phyloP scores from a whole-genome alignment of 1,140 invertebrate genomes.

The Telenomus remus region DNA sequence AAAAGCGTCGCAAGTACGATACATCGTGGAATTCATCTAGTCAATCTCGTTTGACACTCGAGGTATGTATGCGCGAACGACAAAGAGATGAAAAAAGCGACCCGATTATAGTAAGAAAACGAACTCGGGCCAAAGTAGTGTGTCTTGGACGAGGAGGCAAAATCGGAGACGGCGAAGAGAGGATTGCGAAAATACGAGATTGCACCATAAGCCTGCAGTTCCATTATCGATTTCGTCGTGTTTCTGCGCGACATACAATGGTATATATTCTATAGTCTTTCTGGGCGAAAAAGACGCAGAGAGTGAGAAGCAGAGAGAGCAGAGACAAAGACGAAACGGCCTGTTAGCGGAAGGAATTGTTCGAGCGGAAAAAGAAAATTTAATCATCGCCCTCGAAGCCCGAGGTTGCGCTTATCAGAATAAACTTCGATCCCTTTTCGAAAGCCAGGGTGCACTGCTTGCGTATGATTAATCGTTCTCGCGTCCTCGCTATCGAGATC shows the following conservation, averaged over 20 bases:
- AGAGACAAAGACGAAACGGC: slow-evolving; percentile 10
- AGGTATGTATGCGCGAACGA: slow-evolving; percentile 24
- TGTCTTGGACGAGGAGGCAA: not conserved
- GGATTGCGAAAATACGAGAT: slow-evolving; percentile 57
- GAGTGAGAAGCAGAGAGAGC: slow-evolving; percentile 22
- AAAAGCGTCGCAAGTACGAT: slow-evolving; percentile 28
- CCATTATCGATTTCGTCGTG: slow-evolving; percentile 58
- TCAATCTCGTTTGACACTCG: slow-evolving; percentile 46
- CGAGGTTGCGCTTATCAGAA: slow-evolving; percentile 60
- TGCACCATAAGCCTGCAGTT: slow-evolving; percentile 58
- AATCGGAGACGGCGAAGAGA: slow-evolving; percentile 2
- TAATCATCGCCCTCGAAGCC: slow-evolving; percentile 62
- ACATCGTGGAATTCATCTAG: slow-evolving; percentile 35
- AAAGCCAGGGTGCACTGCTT: slow-evolving; percentile 46
- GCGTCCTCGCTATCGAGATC: slow-evolving; percentile 55
- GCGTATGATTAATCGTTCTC: slow-evolving; percentile 68
- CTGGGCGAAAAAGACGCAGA: slow-evolving; percentile 18
- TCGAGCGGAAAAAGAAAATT: slow-evolving; percentile 65
- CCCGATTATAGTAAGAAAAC: slow-evolving; percentile 25
- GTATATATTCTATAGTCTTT: slow-evolving; percentile 48
- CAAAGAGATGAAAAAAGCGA: slow-evolving; percentile 19
- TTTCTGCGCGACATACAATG: slow-evolving; percentile 50
- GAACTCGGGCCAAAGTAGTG: slow-evolving; percentile 18
- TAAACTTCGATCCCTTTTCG: slow-evolving; percentile 63
- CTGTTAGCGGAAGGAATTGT: slow-evolving; percentile 51